phyloP scores from a whole-genome alignment of 2,113 vertebrate genomes.

The Kryptolebias marmoratus region DNA sequence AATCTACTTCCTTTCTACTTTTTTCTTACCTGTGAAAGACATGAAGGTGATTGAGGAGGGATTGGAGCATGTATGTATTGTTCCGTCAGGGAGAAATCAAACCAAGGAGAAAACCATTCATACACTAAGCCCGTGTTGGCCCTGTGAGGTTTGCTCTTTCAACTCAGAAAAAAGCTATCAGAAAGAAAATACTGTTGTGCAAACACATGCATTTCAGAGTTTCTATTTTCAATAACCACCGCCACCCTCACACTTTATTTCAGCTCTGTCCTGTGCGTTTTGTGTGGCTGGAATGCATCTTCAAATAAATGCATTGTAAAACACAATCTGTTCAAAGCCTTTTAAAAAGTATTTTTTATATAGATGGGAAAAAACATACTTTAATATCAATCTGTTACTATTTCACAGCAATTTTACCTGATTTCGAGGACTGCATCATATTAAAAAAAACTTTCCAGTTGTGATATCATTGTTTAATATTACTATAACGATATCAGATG shows the following conservation, averaged over 20 bases:
- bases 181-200: constrained; percentile 27
- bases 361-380: background rate
- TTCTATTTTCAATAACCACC: constrained; percentile 22
- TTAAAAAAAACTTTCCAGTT: too few relatives aligned
- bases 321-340: background rate
- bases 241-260: constrained; percentile 23
- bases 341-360: background rate
- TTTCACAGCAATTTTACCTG: too few relatives aligned
- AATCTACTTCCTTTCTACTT: constrained; percentile 24
- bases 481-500: too few relatives aligned
- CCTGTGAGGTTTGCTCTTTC: constrained; percentile 47
- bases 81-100: constrained; percentile 44
- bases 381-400: too few relatives aligned
- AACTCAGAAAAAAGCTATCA: constrained; percentile 42
- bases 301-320: background rate
- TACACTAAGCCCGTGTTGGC: constrained; percentile 50
- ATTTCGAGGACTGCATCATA: too few relatives aligned
- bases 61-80: constrained; percentile 18
- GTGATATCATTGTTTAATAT: too few relatives aligned
- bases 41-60: constrained; percentile 16
- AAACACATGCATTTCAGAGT: constrained; percentile 45
- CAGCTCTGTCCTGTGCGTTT: constrained; percentile 15
- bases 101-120: constrained; percentile 35
- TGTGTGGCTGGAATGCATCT: background rate
- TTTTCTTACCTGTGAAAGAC: constrained; percentile 14